A percentile compares a stretch with the other conserved stretches of the same genome.
These are phyloP conservation scores for Harpagus bidentatus DNA, from an alignment of 2,113 vertebrate genomes.

Conservation along the genomic window DNA sequence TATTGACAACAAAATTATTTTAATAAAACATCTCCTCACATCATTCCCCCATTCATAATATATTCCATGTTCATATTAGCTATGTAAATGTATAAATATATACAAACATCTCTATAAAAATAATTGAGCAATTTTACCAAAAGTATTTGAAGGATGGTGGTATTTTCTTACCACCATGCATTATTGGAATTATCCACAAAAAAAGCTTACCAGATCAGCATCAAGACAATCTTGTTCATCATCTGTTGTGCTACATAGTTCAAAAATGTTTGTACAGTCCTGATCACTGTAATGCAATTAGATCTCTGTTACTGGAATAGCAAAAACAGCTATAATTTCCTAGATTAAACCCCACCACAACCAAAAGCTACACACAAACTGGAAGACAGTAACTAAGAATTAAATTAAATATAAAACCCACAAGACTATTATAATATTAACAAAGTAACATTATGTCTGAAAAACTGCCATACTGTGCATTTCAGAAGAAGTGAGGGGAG, in stretches of 20 bases:
- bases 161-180: background rate
- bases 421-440: background rate
- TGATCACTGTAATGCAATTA: constrained; percentile 79
- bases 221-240: constrained; percentile 75
- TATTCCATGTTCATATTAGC: background rate
- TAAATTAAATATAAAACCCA: background rate
- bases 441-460: background rate
- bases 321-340: background rate
- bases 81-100: background rate
- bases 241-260: constrained; percentile 85
- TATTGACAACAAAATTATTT: background rate
- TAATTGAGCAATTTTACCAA: background rate
- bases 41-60: background rate
- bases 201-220: constrained; percentile 79
- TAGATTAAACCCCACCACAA: background rate
- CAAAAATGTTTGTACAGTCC: constrained; percentile 87
- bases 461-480: background rate
- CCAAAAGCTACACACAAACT: background rate
- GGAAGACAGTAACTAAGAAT: background rate
- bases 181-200: background rate
- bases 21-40: background rate
- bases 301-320: background rate
- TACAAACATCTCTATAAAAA: background rate
- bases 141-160: background rate
- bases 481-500: background rate